These are phyloP conservation scores for Anguilla rostrata DNA, from an alignment of 2,113 vertebrate genomes.

Conservation along the genomic window DNA sequence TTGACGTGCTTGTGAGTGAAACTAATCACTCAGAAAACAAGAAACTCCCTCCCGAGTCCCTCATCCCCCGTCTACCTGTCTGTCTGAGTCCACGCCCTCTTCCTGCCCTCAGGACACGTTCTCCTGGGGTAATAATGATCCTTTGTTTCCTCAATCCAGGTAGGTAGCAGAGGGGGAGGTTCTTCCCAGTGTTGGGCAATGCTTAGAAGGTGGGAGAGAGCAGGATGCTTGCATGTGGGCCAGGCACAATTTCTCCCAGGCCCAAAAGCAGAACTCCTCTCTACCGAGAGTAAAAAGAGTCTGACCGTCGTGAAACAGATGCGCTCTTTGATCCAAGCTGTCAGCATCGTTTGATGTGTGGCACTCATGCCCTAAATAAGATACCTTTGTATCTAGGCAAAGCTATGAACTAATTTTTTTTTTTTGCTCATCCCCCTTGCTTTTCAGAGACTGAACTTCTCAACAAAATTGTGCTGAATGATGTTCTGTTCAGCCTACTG, in stretches of 20 bases:
- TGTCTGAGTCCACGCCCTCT: neutral
- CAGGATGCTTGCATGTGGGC: neutral
- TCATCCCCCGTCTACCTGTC: neutral
- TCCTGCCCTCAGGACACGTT: neutral
- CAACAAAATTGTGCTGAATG: neutral
- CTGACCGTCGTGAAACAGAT: constrained; percentile 49
- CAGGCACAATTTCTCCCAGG: constrained; percentile 11
- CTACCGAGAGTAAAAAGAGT: no score
- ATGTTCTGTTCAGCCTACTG: neutral
- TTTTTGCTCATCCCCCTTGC: no score
- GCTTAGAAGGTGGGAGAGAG: constrained; percentile 13
- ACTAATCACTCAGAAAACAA: no score
- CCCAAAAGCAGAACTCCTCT: constrained; percentile 26
- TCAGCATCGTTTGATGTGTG: constrained; percentile 52
- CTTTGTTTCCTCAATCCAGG: constrained; percentile 22
- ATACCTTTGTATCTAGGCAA: constrained; percentile 44
- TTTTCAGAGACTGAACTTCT: neutral
- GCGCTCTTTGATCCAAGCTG: constrained; percentile 55
- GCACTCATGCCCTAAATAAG: constrained; percentile 37
- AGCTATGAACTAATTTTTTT: constrained; percentile 19
- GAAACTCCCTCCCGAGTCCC: neutral
- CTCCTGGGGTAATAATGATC: neutral
- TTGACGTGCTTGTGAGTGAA: neutral
- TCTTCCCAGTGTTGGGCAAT: constrained; percentile 12
- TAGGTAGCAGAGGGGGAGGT: constrained; percentile 26